These are phyloP conservation scores for Silurus lanzhouensis DNA, from an alignment of 2,797 vertebrate genomes.

Conservation along the genomic window DNA sequence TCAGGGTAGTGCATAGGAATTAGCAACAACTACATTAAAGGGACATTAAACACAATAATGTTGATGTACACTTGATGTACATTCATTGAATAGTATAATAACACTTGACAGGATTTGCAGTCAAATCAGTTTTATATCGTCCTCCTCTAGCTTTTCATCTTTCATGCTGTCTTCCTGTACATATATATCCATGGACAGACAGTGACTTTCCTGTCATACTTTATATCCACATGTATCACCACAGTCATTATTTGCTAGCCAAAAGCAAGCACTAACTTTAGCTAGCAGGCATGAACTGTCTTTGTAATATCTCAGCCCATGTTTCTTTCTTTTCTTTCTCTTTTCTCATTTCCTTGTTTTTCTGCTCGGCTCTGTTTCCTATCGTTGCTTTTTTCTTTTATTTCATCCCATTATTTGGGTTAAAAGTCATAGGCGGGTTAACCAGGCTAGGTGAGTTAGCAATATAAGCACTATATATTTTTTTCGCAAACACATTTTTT, in stretches of 20 bases:
- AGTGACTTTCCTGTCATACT: background rate
- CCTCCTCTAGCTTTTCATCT: background rate
- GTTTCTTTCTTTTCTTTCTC: slow-evolving; percentile 2
- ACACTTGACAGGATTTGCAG: background rate
- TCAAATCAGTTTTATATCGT: background rate
- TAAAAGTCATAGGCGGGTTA: background rate
- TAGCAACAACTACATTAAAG: background rate
- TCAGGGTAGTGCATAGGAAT: background rate
- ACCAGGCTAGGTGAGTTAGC: background rate
- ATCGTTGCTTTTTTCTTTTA: background rate
- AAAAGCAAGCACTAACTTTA: background rate
- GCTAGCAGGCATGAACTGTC: background rate
- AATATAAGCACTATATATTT: slow-evolving; percentile 25
- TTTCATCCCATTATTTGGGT: background rate
- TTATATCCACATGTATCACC: background rate
- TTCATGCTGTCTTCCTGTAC: background rate
- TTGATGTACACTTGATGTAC: background rate
- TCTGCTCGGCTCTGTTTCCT: background rate
- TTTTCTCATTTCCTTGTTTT: background rate
- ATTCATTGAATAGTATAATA: too few species aligned
- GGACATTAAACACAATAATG: background rate
- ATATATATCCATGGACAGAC: background rate
- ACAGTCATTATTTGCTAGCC: too few species aligned
- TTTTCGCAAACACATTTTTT: slow-evolving; percentile 31
- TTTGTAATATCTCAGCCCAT: background rate